A percentile compares a stretch with the other conserved stretches of the same genome.
phyloP scores from a whole-genome alignment of 2,888 invertebrate species.

The Lasius platythorax region DNA sequence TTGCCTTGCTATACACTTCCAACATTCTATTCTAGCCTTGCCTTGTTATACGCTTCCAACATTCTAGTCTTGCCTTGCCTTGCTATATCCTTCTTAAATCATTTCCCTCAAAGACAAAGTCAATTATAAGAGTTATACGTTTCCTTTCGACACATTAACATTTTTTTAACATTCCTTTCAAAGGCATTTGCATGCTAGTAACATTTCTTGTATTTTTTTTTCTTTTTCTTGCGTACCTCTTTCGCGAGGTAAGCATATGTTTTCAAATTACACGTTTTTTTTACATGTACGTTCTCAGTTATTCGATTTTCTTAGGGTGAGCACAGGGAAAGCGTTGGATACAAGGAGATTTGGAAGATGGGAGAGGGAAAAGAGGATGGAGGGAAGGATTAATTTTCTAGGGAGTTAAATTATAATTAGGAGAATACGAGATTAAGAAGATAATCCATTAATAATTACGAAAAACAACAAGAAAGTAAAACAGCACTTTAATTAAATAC shows the following conservation, averaged over 20 bases:
- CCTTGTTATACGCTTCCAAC: no score
- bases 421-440: constrained; percentile 79
- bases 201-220: constrained; percentile 66
- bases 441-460: constrained; percentile 83
- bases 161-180: constrained; percentile 58
- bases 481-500: constrained; percentile 75
- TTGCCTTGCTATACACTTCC: no score
- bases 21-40: no score
- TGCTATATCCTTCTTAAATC: constrained; percentile 7
- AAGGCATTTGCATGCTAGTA: constrained; percentile 68
- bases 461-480: constrained; percentile 83
- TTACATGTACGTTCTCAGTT: constrained; percentile 75
- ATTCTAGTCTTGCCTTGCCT: neutral
- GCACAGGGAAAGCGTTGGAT: constrained; percentile 73
- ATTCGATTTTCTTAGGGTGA: constrained; percentile 70
- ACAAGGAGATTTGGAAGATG: constrained; percentile 49
- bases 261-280: constrained; percentile 74
- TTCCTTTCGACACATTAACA: constrained; percentile 56
- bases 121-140: constrained; percentile 47
- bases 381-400: constrained; percentile 76
- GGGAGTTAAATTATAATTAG: constrained; percentile 84
- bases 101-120: constrained; percentile 39
- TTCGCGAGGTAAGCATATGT: constrained; percentile 66
- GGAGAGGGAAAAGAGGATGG: constrained; percentile 17
- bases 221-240: constrained; percentile 65